Conservation (phyloP, 2,113 vertebrate genomes). For the Thamnophis sirtalis region DNA sequence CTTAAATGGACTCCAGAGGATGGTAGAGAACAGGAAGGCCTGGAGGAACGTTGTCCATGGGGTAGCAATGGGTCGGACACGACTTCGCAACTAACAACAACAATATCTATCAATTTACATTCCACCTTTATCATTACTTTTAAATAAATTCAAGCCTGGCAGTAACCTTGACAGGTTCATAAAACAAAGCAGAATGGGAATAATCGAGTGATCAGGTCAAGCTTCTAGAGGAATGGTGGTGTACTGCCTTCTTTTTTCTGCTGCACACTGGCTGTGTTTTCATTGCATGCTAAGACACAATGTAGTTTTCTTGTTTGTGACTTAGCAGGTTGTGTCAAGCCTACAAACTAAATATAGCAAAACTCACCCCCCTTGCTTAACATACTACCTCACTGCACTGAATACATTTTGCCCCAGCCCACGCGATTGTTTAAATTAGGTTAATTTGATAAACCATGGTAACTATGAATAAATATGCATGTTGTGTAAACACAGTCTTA, state of each 20-base stretch:
- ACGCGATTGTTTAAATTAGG: background rate
- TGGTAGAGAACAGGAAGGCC: too few species aligned
- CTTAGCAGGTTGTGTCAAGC: background rate
- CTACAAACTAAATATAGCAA: background rate
- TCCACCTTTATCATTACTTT: background rate
- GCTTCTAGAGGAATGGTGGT: background rate
- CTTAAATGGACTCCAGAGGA: too few species aligned
- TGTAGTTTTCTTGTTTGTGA: background rate
- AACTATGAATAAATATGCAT: background rate
- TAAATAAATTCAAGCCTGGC: background rate
- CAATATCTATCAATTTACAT: background rate
- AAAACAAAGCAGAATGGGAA: background rate
- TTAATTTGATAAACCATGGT: background rate
- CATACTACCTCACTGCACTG: background rate
- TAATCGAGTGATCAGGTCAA: background rate
- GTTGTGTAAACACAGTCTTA: background rate
- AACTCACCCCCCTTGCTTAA: background rate
- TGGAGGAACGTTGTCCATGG: too few species aligned
- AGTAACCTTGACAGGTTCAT: background rate
- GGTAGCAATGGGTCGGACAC: too few species aligned
- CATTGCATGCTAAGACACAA: background rate
- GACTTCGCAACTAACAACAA: too few species aligned
- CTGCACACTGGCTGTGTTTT: background rate
- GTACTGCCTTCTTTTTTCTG: background rate
- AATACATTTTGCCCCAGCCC: background rate